Conservation (phyloP, 1,140 invertebrate species). For the Spodoptera litura region DNA sequence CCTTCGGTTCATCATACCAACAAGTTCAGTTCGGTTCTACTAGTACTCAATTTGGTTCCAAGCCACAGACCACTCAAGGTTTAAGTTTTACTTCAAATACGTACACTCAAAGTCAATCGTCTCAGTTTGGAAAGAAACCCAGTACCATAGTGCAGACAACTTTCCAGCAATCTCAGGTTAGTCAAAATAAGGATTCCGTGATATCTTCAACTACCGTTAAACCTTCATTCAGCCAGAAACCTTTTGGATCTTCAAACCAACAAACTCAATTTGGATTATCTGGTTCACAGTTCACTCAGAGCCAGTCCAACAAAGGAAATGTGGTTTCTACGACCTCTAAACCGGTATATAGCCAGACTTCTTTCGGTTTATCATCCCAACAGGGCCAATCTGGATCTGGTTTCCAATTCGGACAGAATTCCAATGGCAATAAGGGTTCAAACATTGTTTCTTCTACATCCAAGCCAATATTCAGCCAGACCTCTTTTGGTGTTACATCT, state of each 20-base stretch:
- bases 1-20: background rate
- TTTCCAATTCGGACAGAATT: background rate
- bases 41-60: background rate
- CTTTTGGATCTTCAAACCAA: background rate
- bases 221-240: conserved; percentile 5
- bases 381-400: background rate
- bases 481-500: too few relatives aligned
- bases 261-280: conserved; percentile 9
- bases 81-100: background rate
- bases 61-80: background rate
- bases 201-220: conserved; percentile 4
- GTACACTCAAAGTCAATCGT: background rate
- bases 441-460: background rate
- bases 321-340: background rate
- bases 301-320: background rate
- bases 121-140: conserved; percentile 14
- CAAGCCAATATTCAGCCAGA: background rate
- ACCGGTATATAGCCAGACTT: background rate
- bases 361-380: background rate
- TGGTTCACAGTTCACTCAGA: background rate
- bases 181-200: background rate
- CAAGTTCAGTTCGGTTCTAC: conserved; percentile 2
- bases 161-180: conserved; percentile 3
- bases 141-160: background rate
- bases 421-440: too few relatives aligned